Percentiles rank a stretch among this genome's conserved stretches.
phyloP scores from a whole-genome alignment of 2,888 invertebrate species.

The Julus scandinavius region DNA sequence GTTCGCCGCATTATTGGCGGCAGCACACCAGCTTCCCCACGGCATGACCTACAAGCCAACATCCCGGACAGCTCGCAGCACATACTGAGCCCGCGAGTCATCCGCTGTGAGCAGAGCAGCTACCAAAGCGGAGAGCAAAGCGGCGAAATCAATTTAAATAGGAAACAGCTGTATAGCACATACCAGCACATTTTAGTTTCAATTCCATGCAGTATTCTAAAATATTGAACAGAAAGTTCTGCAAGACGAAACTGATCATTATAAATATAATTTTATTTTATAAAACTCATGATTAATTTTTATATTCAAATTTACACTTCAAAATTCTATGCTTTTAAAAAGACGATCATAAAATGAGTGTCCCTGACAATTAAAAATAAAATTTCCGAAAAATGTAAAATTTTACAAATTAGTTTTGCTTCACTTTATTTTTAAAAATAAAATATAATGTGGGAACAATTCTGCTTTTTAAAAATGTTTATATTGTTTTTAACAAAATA shows the following conservation, averaged over 20 bases:
- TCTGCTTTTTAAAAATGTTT: neutral
- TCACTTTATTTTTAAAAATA: neutral
- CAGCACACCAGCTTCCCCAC: too few relatives aligned
- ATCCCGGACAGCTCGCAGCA: too few relatives aligned
- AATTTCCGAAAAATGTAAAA: neutral
- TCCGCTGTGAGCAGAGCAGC: too few relatives aligned
- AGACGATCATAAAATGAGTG: neutral
- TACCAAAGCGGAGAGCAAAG: too few relatives aligned
- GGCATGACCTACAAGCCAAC: too few relatives aligned
- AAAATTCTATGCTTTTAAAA: neutral
- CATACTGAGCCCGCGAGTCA: too few relatives aligned
- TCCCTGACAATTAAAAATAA: neutral
- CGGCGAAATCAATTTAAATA: too few relatives aligned
- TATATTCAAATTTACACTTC: neutral
- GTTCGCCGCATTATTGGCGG: too few relatives aligned
- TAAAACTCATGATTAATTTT: neutral
- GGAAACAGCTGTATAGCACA: too few relatives aligned
- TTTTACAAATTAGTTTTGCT: neutral
- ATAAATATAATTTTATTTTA: slow-evolving; percentile 37
- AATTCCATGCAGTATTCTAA: too few relatives aligned
- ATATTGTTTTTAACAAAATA: neutral
- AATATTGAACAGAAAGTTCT: too few relatives aligned
- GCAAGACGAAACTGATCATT: neutral
- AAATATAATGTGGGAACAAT: neutral
- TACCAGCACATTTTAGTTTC: too few relatives aligned